Evolutionary conservation across 2,797 vertebrate genomes (phyloP).

Genomic region (Remorina albescens): DNA sequence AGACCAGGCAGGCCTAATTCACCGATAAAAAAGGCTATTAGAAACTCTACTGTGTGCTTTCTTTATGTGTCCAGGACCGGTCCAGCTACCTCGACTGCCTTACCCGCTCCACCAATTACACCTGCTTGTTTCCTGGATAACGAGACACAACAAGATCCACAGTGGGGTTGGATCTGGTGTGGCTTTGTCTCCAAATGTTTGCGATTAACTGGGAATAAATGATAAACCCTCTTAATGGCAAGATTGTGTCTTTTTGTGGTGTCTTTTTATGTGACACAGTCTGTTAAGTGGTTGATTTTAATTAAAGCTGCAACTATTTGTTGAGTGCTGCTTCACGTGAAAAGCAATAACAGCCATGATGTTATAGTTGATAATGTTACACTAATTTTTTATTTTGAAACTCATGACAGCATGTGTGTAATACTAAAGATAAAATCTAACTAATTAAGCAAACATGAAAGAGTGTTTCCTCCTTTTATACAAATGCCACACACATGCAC

Average conservation of each 20-base stretch:
- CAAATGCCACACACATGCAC: conserved; percentile 7
- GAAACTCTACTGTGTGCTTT: conserved; percentile 85
- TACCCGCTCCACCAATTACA: conserved; percentile 87
- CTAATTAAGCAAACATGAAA: conserved; percentile 46
- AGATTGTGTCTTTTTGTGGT: background rate
- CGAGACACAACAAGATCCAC: conserved; percentile 25
- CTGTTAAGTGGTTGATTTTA: background rate
- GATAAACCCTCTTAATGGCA: background rate
- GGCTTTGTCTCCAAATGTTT: background rate
- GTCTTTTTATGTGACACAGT: background rate
- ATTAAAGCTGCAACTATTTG: conserved; percentile 8
- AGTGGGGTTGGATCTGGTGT: background rate
- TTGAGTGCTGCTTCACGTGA: background rate
- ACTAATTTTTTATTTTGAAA: conserved; percentile 16
- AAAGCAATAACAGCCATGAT: background rate
- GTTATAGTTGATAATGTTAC: background rate
- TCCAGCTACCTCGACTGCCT: conserved; percentile 84
- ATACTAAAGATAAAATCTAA: conserved; percentile 27
- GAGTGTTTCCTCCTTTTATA: conserved; percentile 28
- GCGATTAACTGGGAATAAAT: conserved; percentile 1
- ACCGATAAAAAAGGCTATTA: conserved; percentile 91
- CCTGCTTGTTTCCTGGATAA: conserved; percentile 82
- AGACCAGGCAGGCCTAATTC: conserved; percentile 84
- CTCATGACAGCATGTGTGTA: conserved; percentile 11
- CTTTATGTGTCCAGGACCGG: conserved; percentile 85